Evolutionary conservation across 2,888 invertebrate genomes (phyloP), one percentile per base, ranked within the genome.

Genomic region (Eueremaeus valkanovi): DNA sequence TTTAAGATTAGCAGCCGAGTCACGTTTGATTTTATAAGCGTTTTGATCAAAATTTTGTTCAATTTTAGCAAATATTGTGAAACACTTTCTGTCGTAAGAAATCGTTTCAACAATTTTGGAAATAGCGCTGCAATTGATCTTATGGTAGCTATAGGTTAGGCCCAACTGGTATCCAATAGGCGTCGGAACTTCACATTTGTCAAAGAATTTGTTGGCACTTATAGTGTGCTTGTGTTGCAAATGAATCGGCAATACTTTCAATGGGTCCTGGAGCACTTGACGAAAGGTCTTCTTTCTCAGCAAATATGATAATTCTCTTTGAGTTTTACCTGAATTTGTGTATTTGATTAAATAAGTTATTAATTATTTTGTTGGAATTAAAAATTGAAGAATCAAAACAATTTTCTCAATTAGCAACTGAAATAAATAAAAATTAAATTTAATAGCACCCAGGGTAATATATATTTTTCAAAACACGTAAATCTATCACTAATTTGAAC

Each of bases 251-350:
- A 72, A n/a, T 55, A 27, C 31, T 13, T 51, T 68, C 49, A 75
- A 24, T 18, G 70, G 45, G 8, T 45, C 27, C n/a, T 70, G 24
- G 16, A 75, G 21, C 27, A 72, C 24, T 51, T 75, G 70, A 8
- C 75, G 49, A 9, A 72, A 40, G 49, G 33, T 36, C 40, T 45
- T 40, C 45, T 70, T 75, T 51, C 70, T 21, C n/a, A 75, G 40
- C 36, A 75, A 29, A 29, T 55, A 72, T 24, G 70, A 40, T 16
- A 75, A 31, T 36, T 75, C 42, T 36, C 70, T 75, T 11, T 70
- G 70, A 24, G 70, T 75, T 55, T 72, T 75, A 18, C 75, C 75
- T 55, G n/a, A n/a, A n/a, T n/a, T n/a, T n/a, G n/a, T n/a, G n/a
- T n/a, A n/a, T n/a, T n/a, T n/a, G n/a, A n/a, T n/a, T n/a, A n/a